Percentiles rank a stretch among this genome's conserved stretches.
phyloP scores from a whole-genome alignment of 35 echinoderm and acorn worm genomes.

The Stichopus chloronotus region DNA sequence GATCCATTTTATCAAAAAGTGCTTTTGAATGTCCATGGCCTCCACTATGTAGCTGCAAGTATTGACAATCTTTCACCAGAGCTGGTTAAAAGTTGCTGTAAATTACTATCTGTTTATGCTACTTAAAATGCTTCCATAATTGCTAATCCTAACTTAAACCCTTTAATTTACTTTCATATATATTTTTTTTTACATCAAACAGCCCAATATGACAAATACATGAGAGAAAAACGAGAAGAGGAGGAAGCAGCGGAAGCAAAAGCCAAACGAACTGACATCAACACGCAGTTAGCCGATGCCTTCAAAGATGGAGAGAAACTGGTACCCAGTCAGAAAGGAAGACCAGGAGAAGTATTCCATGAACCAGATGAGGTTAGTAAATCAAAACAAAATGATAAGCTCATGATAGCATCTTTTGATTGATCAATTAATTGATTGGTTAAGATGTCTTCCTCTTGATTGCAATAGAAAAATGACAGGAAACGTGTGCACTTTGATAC shows the following conservation, averaged over 20 bases:
- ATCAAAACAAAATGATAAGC: background rate
- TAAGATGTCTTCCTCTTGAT: background rate
- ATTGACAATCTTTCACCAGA: too few species aligned
- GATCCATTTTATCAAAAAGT: too few species aligned
- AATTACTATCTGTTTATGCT: too few species aligned
- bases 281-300: constrained; percentile 58
- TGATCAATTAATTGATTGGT: background rate
- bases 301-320: constrained; percentile 65
- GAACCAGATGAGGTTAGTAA: constrained; percentile 66
- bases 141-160: too few species aligned
- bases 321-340: constrained; percentile 61
- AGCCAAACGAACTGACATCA: constrained; percentile 58
- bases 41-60: too few species aligned
- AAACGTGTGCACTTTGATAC: background rate
- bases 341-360: constrained; percentile 47
- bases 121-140: too few species aligned
- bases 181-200: background rate
- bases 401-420: too few species aligned
- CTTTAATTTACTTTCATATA: too few species aligned
- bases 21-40: too few species aligned
- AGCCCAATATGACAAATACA: constrained; percentile 68
- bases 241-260: constrained; percentile 51
- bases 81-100: too few species aligned
- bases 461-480: background rate
- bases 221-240: constrained; percentile 57